Conservation (phyloP, 2,797 vertebrate species). For the Apogon talboti region DNA sequence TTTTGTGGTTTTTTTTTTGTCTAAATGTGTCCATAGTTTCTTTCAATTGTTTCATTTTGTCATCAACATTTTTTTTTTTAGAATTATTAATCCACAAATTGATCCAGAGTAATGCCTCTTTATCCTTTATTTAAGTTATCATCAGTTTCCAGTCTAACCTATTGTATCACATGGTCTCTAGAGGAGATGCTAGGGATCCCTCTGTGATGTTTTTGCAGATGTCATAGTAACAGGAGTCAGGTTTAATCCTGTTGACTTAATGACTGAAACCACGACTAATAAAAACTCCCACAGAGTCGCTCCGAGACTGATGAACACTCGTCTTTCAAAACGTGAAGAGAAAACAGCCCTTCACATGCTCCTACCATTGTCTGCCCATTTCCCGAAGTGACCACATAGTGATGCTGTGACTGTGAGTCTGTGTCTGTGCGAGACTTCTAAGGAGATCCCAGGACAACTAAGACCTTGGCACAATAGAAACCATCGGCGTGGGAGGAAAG, state of each 20-base stretch:
- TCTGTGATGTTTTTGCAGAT: conserved; percentile 41
- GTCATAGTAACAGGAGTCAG: conserved; percentile 54
- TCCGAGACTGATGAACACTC: conserved; percentile 33
- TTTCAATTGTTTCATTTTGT: no score
- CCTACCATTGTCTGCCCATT: conserved; percentile 71
- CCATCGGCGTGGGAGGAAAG: conserved; percentile 66
- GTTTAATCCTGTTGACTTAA: conserved; percentile 62
- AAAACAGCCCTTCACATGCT: conserved; percentile 45
- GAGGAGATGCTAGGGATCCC: conserved; percentile 14
- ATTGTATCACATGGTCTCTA: not conserved
- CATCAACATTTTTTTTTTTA: no score
- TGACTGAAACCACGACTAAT: conserved; percentile 32
- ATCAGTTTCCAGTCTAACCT: no score
- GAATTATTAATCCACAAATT: no score
- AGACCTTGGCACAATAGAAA: conserved; percentile 55
- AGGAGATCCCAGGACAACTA: conserved; percentile 31
- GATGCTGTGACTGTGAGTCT: conserved; percentile 49
- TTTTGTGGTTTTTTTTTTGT: no score
- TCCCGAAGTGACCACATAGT: conserved; percentile 64
- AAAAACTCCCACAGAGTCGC: conserved; percentile 51
- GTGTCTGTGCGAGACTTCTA: not conserved
- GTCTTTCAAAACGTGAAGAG: conserved; percentile 50
- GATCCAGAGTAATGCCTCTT: no score
- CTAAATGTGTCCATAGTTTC: no score
- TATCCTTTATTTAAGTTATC: no score